phyloP scores from a whole-genome alignment of 2,113 vertebrate genomes.

The Mionectes macconnelli region DNA sequence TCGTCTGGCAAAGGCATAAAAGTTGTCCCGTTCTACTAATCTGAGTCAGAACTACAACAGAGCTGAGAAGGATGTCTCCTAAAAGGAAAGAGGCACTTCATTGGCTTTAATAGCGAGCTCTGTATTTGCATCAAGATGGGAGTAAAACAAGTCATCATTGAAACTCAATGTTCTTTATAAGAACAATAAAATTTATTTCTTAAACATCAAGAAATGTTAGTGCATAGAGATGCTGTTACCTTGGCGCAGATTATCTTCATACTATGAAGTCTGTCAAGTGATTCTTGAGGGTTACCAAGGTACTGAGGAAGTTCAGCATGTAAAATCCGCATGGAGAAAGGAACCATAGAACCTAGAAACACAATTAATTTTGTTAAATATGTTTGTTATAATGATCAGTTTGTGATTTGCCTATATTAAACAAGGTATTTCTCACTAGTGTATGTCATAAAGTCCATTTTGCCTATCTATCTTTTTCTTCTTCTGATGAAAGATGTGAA shows the following conservation, averaged over 20 bases:
- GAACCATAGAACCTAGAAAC: constrained; percentile 92
- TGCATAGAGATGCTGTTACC: constrained; percentile 69
- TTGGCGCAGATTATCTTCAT: constrained; percentile 88
- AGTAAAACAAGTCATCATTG: not conserved
- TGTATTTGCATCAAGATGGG: not conserved
- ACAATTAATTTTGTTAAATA: not conserved
- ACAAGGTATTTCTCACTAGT: not conserved
- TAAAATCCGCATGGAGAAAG: constrained; percentile 94
- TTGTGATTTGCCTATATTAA: not conserved
- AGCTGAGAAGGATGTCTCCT: not conserved
- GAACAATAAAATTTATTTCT: not conserved
- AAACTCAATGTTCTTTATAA: not conserved
- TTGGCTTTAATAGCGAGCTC: not conserved
- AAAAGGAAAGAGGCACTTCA: not conserved
- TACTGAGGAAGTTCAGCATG: constrained; percentile 96
- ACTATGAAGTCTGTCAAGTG: constrained; percentile 90
- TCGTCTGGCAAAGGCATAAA: not conserved
- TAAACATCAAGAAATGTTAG: not conserved
- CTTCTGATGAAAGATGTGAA: not conserved
- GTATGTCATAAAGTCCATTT: not conserved
- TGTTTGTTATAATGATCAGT: not conserved
- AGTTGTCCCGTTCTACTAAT: not conserved
- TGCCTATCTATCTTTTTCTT: not conserved
- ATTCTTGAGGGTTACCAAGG: constrained; percentile 90
- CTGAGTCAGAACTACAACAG: not conserved